These are phyloP conservation scores for Conopomorpha cramerella DNA, from an alignment of 1,140 invertebrate genomes.

Conservation along the genomic window DNA sequence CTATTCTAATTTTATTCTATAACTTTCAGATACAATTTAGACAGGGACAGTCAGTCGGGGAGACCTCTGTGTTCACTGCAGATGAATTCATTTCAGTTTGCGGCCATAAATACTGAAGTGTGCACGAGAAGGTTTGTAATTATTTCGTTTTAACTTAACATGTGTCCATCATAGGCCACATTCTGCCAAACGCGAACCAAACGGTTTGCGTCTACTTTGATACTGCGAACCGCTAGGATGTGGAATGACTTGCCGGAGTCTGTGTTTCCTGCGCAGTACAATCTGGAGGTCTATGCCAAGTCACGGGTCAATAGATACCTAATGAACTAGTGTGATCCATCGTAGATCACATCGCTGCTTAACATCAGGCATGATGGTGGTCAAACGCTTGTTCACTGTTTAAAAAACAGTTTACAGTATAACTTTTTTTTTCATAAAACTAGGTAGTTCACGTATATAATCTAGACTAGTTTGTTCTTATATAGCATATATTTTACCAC, in stretches of 20 bases:
- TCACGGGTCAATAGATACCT: not conserved
- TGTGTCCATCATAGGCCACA: constrained; percentile 1
- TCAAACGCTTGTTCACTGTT: no score
- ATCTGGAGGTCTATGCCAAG: not conserved
- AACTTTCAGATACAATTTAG: constrained; percentile 55
- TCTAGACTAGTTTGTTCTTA: no score
- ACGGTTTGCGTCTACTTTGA: not conserved
- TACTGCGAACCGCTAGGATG: not conserved
- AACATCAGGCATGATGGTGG: no score
- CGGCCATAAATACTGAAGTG: constrained; percentile 80
- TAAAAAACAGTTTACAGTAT: no score
- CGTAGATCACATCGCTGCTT: no score
- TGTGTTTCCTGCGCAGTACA: no score
- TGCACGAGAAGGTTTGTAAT: constrained; percentile 77
- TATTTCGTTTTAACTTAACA: no score
- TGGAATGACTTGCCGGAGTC: no score
- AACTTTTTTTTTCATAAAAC: no score
- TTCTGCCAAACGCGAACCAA: not conserved
- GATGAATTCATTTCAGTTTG: constrained; percentile 86
- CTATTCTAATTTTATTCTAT: constrained; percentile 5
- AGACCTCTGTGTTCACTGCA: constrained; percentile 85
- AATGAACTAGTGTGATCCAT: no score
- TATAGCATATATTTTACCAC: no score
- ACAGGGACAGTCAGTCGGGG: constrained; percentile 64
- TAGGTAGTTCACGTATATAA: no score